Conservation (phyloP, 2,888 invertebrate species). For the Colletes collaris region DNA sequence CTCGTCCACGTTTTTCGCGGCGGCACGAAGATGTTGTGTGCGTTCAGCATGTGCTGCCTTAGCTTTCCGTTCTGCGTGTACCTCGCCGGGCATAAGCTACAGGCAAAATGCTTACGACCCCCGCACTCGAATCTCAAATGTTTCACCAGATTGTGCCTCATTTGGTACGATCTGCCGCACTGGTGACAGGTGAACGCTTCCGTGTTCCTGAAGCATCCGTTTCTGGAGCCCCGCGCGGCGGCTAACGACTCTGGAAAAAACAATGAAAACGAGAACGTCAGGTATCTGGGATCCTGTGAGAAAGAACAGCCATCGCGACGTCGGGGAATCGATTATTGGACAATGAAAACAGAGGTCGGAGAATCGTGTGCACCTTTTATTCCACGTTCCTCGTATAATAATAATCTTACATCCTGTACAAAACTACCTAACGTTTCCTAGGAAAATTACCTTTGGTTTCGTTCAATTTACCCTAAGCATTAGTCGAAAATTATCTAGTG, state of each 20-base stretch:
- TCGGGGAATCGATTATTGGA: too few relatives aligned
- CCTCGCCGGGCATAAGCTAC: slow-evolving; percentile 64
- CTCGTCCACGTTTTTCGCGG: slow-evolving; percentile 57
- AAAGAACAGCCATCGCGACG: background rate
- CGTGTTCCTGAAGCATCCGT: slow-evolving; percentile 7
- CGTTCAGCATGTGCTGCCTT: slow-evolving; percentile 67
- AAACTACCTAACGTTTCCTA: background rate
- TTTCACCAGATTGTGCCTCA: slow-evolving; percentile 72
- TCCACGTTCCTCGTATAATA: background rate
- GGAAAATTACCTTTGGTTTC: background rate
- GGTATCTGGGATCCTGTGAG: background rate
- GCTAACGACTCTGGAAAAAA: slow-evolving; percentile 60
- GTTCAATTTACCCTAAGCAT: background rate
- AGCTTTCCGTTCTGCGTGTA: slow-evolving; percentile 69
- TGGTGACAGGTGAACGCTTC: slow-evolving; percentile 66
- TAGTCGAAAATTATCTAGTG: too few relatives aligned
- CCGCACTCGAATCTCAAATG: slow-evolving; percentile 81
- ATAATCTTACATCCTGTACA: slow-evolving; percentile 1
- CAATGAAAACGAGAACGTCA: slow-evolving; percentile 34
- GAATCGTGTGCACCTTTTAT: slow-evolving; percentile 29
- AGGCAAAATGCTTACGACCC: slow-evolving; percentile 63
- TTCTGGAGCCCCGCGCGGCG: background rate
- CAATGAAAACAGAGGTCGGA: slow-evolving; percentile 10
- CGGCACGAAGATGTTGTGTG: slow-evolving; percentile 68
- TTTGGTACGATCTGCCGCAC: slow-evolving; percentile 76